Evolutionary conservation across 2,888 invertebrate genomes (phyloP).

Genomic region (Spisula solida): DNA sequence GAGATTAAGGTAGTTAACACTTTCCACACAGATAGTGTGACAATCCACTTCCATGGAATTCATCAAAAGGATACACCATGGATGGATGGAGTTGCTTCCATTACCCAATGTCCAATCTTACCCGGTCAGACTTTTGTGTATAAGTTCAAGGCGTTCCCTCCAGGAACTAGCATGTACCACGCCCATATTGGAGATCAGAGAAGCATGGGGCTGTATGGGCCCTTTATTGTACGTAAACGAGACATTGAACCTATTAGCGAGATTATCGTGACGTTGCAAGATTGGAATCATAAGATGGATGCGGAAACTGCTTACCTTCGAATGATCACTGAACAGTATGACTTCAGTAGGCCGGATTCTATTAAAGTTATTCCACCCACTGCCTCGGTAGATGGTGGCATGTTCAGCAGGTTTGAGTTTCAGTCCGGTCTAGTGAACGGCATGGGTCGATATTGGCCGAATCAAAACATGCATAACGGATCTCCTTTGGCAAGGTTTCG

Average conservation of each 20-base stretch:
- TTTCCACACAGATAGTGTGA: constrained; percentile 71
- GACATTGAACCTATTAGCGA: constrained; percentile 42
- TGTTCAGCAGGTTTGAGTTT: constrained; percentile 60
- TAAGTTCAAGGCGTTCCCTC: constrained; percentile 70
- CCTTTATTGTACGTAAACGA: constrained; percentile 67
- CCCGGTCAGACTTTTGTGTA: constrained; percentile 77
- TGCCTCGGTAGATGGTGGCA: constrained; percentile 53
- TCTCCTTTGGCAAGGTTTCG: constrained; percentile 67
- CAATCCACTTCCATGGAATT: constrained; percentile 80
- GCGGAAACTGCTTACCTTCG: constrained; percentile 59
- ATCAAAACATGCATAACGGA: constrained; percentile 60
- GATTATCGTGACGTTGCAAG: constrained; percentile 68
- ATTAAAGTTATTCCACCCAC: constrained; percentile 42
- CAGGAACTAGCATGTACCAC: constrained; percentile 77
- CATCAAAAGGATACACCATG: constrained; percentile 74
- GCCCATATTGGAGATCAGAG: constrained; percentile 77
- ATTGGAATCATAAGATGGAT: constrained; percentile 75
- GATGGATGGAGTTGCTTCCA: constrained; percentile 78
- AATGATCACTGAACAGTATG: constrained; percentile 62
- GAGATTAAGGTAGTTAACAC: constrained; percentile 70
- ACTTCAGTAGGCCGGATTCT: constrained; percentile 43
- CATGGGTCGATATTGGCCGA: constrained; percentile 67
- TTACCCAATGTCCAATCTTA: constrained; percentile 80
- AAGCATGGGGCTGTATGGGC: constrained; percentile 75
- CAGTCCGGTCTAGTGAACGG: constrained; percentile 78